Evolutionary conservation across 2,888 invertebrate species (phyloP).

Genomic region (Aleiodes alternator): DNA sequence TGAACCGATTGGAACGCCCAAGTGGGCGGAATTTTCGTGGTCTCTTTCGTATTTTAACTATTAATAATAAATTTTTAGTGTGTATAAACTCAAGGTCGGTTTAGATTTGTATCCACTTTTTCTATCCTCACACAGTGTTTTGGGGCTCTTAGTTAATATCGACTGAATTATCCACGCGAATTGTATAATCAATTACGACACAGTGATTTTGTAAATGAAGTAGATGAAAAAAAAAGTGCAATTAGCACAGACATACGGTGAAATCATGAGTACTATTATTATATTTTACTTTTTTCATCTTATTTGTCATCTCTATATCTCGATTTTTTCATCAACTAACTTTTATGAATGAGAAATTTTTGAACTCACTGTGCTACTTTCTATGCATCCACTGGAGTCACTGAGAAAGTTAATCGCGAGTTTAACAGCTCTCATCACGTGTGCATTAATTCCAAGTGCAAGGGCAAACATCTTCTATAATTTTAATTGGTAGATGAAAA

Average conservation of each 20-base stretch:
- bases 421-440: constrained; percentile 47
- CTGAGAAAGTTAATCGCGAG: constrained; percentile 46
- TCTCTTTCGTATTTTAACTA: constrained; percentile 59
- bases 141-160: constrained; percentile 23
- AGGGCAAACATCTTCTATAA: constrained; percentile 47
- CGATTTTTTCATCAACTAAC: neutral
- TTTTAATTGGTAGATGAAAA: neutral
- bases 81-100: constrained; percentile 64
- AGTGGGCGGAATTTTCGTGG: constrained; percentile 60
- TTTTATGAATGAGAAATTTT: constrained; percentile 6
- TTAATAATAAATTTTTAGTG: constrained; percentile 63
- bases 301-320: neutral
- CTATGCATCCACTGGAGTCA: constrained; percentile 48
- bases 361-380: constrained; percentile 51
- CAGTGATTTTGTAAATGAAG: constrained; percentile 9
- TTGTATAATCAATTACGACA: constrained; percentile 10
- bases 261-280: no score
- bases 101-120: constrained; percentile 36
- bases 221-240: no score
- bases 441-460: constrained; percentile 45
- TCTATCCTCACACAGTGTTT: constrained; percentile 40
- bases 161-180: constrained; percentile 27
- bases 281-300: neutral
- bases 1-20: constrained; percentile 40
- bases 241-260: no score